These are phyloP conservation scores for Microtus oregoni DNA, from an alignment of 2,113 vertebrate species.

Conservation along the genomic window DNA sequence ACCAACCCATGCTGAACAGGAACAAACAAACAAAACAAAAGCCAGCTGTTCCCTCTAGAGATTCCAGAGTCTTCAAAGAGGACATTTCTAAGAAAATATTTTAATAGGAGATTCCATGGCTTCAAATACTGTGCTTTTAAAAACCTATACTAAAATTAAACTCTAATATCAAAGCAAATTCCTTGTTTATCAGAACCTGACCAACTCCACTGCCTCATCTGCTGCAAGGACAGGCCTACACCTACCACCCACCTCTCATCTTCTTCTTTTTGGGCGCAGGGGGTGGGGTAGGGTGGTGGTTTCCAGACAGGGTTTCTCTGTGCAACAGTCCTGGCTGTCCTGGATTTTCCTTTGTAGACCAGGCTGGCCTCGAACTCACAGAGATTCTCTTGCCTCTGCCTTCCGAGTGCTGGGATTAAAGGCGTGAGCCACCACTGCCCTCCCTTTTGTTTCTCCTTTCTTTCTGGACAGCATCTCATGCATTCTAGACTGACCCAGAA, in stretches of 20 bases:
- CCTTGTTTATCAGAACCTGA: conserved; percentile 2
- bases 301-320: neutral
- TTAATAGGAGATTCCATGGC: neutral
- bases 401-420: neutral
- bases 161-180: conserved; percentile 18
- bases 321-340: neutral
- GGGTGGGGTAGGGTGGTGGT: neutral
- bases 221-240: neutral
- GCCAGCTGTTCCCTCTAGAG: neutral
- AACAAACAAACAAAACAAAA: neutral
- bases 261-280: neutral
- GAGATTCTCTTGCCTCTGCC: neutral
- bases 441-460: neutral
- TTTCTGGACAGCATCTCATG: neutral
- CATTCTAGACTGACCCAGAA: neutral
- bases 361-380: neutral
- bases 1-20: neutral
- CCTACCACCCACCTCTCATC: neutral
- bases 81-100: neutral
- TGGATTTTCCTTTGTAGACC: neutral
- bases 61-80: conserved; percentile 19
- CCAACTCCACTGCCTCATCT: neutral
- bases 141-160: neutral
- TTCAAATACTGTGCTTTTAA: neutral
- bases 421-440: neutral